These are phyloP conservation scores for Gobius niger DNA, from an alignment of 2,113 vertebrate species.

Conservation along the genomic window DNA sequence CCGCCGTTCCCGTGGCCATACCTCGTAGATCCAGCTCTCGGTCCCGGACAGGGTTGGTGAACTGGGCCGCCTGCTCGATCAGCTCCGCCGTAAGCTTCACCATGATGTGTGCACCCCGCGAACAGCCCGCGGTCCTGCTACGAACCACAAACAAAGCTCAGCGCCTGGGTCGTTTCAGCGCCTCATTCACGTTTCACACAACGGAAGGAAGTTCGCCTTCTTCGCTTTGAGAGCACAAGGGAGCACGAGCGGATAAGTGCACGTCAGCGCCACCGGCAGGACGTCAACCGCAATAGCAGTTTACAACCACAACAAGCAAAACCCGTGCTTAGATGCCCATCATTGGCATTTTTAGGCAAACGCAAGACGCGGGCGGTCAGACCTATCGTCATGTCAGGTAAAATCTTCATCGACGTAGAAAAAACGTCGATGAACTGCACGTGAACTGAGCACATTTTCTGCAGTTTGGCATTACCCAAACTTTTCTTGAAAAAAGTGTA, in stretches of 20 bases:
- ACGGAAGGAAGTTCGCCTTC: not conserved
- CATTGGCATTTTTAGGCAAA: no score
- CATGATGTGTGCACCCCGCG: slow-evolving; percentile 70
- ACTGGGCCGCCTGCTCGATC: slow-evolving; percentile 94
- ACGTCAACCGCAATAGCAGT: no score
- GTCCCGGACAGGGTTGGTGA: slow-evolving; percentile 91
- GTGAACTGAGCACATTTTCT: no score
- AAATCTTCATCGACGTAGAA: no score
- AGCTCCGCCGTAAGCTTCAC: slow-evolving; percentile 93
- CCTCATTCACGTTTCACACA: slow-evolving; percentile 2
- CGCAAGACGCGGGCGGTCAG: no score
- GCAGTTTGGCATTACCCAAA: no score
- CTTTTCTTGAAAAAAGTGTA: no score
- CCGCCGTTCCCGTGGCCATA: slow-evolving; percentile 45
- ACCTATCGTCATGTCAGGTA: no score
- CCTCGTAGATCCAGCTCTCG: slow-evolving; percentile 90
- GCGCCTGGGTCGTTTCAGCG: not conserved
- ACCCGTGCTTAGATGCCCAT: no score
- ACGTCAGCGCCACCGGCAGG: not conserved
- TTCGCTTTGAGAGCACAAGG: not conserved
- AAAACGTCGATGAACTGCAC: no score
- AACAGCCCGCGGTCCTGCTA: not conserved
- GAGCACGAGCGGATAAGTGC: no score
- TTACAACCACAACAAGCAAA: no score
- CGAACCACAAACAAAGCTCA: not conserved